Evolutionary conservation across 2,113 vertebrate species (phyloP).

Genomic region (Spheniscus mendiculus): DNA sequence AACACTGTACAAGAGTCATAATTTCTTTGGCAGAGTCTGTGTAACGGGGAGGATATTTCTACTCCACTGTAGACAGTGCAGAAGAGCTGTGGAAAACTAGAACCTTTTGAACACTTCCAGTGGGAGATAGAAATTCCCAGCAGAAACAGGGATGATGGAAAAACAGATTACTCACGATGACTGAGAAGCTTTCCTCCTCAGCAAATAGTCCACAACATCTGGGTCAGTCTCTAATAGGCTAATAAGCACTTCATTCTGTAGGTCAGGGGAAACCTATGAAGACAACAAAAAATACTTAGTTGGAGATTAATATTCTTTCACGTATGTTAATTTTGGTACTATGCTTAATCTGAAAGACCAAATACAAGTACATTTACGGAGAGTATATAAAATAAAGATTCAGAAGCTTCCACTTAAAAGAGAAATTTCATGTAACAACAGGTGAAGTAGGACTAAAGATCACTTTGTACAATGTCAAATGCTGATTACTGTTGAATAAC

Average conservation of each 20-base stretch:
- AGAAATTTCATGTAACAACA: background rate
- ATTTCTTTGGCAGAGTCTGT: conserved; percentile 61
- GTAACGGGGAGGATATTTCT: conserved; percentile 1
- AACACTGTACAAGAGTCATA: conserved; percentile 7
- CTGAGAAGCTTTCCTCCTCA: conserved; percentile 91
- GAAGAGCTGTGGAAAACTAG: conserved; percentile 47
- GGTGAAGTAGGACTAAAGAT: background rate
- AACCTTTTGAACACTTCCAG: conserved; percentile 47
- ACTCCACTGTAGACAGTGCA: background rate
- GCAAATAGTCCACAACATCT: conserved; percentile 94
- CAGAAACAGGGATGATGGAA: conserved; percentile 21
- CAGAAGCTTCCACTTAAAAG: background rate
- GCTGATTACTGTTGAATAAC: background rate
- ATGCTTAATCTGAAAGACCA: background rate
- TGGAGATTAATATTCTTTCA: background rate
- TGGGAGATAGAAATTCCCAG: conserved; percentile 51
- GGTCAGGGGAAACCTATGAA: conserved; percentile 89
- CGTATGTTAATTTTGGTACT: background rate
- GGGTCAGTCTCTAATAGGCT: conserved; percentile 92
- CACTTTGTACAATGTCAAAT: background rate
- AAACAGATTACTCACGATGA: conserved; percentile 82
- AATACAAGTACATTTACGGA: background rate
- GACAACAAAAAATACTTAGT: background rate
- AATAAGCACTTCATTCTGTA: conserved; percentile 95
- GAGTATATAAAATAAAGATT: background rate